Evolutionary conservation across 2,113 vertebrate species (phyloP).

Genomic region (Planiliza haematocheilus): DNA sequence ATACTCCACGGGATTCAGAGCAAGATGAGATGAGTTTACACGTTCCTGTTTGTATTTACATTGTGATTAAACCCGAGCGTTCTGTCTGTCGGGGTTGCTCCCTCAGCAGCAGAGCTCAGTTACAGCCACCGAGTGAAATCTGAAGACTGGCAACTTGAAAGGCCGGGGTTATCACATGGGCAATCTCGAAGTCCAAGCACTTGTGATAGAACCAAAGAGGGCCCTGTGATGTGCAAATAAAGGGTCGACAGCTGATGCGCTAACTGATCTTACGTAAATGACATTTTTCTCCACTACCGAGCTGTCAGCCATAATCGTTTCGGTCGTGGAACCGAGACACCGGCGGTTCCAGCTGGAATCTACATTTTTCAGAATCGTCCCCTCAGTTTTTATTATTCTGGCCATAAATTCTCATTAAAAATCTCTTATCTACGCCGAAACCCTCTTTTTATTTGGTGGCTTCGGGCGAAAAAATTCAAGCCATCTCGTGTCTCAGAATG

Average conservation of each 20-base stretch:
- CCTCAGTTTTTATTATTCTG: constrained; percentile 41
- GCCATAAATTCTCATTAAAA: constrained; percentile 27
- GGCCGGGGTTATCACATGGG: constrained; percentile 68
- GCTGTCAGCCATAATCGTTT: constrained; percentile 29
- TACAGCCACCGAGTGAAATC: constrained; percentile 67
- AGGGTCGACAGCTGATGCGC: constrained; percentile 19
- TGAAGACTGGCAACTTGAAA: constrained; percentile 66
- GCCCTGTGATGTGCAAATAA: constrained; percentile 53
- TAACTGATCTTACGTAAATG: constrained; percentile 10
- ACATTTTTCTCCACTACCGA: constrained; percentile 5
- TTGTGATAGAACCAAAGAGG: constrained; percentile 39
- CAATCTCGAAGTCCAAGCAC: constrained; percentile 67
- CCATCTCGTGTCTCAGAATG: constrained; percentile 28
- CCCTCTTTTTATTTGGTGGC: constrained; percentile 38
- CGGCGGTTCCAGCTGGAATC: constrained; percentile 39
- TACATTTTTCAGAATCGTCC: constrained; percentile 10
- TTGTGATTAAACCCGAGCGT: constrained; percentile 22
- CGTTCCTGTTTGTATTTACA: constrained; percentile 18
- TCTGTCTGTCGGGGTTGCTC: constrained; percentile 7
- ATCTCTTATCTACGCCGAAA: constrained; percentile 16
- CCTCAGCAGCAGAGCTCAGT: constrained; percentile 47
- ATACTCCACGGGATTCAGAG: too few relatives aligned
- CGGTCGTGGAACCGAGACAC: constrained; percentile 17
- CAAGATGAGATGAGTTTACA: neutral
- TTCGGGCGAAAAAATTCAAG: constrained; percentile 31